phyloP scores from a whole-genome alignment of 2,113 vertebrate genomes.

The Anoplopoma fimbria region DNA sequence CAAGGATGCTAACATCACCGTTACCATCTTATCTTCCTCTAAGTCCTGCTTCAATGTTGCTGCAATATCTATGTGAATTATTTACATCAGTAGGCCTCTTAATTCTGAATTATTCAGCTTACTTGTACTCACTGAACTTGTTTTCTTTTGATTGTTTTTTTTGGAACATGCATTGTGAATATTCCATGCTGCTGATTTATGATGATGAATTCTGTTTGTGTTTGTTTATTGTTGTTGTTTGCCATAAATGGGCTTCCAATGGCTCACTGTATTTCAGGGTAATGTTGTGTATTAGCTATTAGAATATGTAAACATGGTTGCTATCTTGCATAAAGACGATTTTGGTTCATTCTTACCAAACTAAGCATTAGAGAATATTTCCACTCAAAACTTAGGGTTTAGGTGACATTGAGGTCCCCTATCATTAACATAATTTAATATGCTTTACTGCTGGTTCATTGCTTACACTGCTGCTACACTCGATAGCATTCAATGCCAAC shows the following conservation, averaged over 20 bases:
- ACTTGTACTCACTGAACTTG: neutral
- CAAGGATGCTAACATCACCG: neutral
- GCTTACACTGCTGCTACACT: too few relatives aligned
- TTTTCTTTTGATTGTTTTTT: neutral
- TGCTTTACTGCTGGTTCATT: neutral
- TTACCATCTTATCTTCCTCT: neutral
- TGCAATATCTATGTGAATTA: neutral
- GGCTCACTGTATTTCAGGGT: neutral
- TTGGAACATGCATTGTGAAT: neutral
- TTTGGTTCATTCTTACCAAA: neutral
- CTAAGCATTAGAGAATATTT: neutral
- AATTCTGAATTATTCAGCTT: neutral
- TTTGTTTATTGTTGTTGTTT: neutral
- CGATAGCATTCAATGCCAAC: neutral
- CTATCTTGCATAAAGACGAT: neutral
- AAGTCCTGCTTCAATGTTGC: neutral
- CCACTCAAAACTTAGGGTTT: neutral
- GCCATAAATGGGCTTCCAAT: neutral
- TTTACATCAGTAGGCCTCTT: neutral
- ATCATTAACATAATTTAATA: neutral
- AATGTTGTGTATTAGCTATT: neutral
- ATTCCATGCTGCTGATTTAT: conserved; percentile 1
- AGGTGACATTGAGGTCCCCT: neutral
- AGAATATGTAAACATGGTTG: neutral
- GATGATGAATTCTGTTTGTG: neutral